These are phyloP conservation scores for Grammatotria lemairii DNA, from an alignment of 2,113 vertebrate species.

Conservation along the genomic window DNA sequence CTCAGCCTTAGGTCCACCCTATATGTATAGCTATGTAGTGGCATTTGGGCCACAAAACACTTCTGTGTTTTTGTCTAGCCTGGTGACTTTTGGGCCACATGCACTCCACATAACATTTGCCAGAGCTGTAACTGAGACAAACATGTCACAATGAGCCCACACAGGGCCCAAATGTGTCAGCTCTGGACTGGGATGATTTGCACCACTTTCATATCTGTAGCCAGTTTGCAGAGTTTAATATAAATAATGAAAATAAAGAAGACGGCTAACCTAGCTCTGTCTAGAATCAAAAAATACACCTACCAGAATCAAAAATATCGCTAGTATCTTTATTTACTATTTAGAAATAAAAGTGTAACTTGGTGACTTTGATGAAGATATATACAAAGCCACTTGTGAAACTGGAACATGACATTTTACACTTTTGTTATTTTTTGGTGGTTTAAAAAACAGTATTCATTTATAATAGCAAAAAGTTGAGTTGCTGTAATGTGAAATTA, in stretches of 20 bases:
- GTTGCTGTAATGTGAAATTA: not conserved
- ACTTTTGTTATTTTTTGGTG: not conserved
- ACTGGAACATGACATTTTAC: not conserved
- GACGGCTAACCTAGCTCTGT: not conserved
- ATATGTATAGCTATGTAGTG: not conserved
- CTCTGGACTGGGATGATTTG: not conserved
- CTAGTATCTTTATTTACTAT: not conserved
- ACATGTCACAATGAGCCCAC: not conserved
- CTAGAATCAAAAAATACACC: not conserved
- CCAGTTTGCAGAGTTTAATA: not conserved
- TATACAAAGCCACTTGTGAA: not conserved
- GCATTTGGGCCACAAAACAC: not conserved
- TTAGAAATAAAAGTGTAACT: not conserved
- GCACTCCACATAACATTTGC: not conserved
- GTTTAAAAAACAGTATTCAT: rapidly evolving
- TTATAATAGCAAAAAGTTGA: not conserved
- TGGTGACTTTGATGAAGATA: not conserved
- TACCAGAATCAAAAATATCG: not conserved
- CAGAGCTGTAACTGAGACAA: not conserved
- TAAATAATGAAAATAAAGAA: not conserved
- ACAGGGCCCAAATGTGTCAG: not conserved
- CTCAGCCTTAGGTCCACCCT: not conserved
- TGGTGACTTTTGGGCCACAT: not conserved
- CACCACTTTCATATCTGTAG: not conserved
- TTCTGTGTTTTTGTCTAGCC: not conserved